Evolutionary conservation across 2,113 vertebrate genomes (phyloP).

Genomic region (Hiodon alosoides): DNA sequence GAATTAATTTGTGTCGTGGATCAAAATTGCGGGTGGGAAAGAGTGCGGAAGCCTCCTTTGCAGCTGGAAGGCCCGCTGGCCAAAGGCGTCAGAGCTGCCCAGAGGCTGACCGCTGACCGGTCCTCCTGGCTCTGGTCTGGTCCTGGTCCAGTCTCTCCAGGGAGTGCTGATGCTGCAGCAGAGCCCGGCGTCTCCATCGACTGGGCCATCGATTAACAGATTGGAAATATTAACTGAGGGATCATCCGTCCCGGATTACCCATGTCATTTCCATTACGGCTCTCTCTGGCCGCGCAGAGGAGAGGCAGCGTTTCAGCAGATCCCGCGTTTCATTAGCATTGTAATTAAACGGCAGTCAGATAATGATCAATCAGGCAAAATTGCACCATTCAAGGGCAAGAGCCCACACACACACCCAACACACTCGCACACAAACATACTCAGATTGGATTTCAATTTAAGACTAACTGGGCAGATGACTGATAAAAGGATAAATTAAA

Average conservation of each 20-base stretch:
- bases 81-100: no score
- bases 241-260: slow-evolving; percentile 60
- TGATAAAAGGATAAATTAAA: not conserved
- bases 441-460: not conserved
- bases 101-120: no score
- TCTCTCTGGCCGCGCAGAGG: slow-evolving; percentile 39
- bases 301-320: slow-evolving; percentile 21
- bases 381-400: slow-evolving; percentile 32
- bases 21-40: no score
- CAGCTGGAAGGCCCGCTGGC: not conserved
- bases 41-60: not conserved
- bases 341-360: slow-evolving; percentile 69
- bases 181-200: slow-evolving; percentile 42
- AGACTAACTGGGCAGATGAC: not conserved
- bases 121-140: no score
- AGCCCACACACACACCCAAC: slow-evolving; percentile 22
- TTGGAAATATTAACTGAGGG: slow-evolving; percentile 74
- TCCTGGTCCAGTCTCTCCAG: slow-evolving; percentile 5
- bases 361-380: slow-evolving; percentile 62
- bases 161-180: slow-evolving; percentile 45
- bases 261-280: slow-evolving; percentile 60
- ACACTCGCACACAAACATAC: slow-evolving; percentile 37
- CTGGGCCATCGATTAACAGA: slow-evolving; percentile 66
- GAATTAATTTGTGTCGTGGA: not conserved
- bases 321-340: slow-evolving; percentile 63